These are phyloP conservation scores for Glaucopsyche alexis DNA, from an alignment of 2,888 invertebrate genomes.

Conservation along the genomic window DNA sequence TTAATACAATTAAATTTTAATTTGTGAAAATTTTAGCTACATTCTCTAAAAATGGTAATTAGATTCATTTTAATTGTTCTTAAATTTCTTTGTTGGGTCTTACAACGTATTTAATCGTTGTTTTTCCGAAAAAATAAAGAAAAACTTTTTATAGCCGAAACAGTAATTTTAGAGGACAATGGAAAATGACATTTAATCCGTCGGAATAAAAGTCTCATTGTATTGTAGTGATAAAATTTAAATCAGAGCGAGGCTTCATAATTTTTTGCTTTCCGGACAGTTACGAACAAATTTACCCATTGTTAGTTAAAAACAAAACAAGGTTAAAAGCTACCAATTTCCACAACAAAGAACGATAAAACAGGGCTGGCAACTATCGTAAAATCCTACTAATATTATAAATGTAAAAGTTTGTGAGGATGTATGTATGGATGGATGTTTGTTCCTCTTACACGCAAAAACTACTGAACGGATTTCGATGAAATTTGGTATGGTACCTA, in stretches of 20 bases:
- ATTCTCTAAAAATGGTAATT: not conserved
- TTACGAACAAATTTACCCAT: conserved; percentile 32
- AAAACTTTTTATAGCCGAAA: conserved; percentile 7
- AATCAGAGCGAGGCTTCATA: conserved; percentile 24
- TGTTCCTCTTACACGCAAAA: no score
- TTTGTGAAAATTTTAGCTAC: not conserved
- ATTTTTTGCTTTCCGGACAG: conserved; percentile 29
- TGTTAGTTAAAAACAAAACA: conserved; percentile 39
- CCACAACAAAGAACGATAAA: conserved; percentile 68
- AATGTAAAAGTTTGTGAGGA: no score
- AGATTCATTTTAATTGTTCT: not conserved
- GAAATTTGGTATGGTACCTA: no score
- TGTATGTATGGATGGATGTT: no score
- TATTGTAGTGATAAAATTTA: conserved; percentile 12
- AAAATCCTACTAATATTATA: conserved; percentile 11
- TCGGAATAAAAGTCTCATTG: not conserved
- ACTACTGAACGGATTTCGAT: no score
- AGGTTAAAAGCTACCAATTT: conserved; percentile 44
- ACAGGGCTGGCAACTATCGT: conserved; percentile 34
- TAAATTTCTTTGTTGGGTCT: not conserved
- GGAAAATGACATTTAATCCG: conserved; percentile 22
- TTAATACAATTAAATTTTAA: no score
- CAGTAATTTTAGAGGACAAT: conserved; percentile 6
- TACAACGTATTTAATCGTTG: not conserved
- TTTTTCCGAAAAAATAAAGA: not conserved